Evolutionary conservation across 2,113 vertebrate genomes (phyloP), one percentile per base, ranked within the genome.

Genomic region (Saguinus midas): DNA sequence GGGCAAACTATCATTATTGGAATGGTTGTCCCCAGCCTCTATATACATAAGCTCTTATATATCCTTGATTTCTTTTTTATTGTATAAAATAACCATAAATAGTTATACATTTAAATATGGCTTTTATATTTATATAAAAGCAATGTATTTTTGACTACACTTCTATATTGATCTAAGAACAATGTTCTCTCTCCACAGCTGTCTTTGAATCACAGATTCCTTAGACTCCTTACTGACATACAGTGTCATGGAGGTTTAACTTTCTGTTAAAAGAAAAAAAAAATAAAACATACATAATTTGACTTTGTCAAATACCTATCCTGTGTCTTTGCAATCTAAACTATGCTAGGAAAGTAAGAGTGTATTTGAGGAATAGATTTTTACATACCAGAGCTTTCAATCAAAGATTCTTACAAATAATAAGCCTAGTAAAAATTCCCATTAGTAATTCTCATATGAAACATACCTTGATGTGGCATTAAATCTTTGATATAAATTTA

Each of bases 361-460:
- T 48, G 27, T 70, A 75, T 17, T 83, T 86, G 20, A 48, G 5
- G 18, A 29, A 52, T 32, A 86, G 29, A 48, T 79, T 82, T 91
- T 87, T 87, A 61, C 25, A 25, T 91, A 64, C 17, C 1, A 95
- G 50, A 85, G 23, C 5, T 37, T 97, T 97, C 96, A 98, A 90
- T 97, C 93, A 97, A 96, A 97, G 75, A 55, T 97, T 57, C 92
- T 98, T 96, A 97, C 79, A 95, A 0, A 14, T 92, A 0, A 14
- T 92, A 66, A 96, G 84, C 85, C 75, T 82, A 82, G 75, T 48
- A 23, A 58, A 73, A 87, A 14, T 95, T 58, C 64, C 40, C 96
- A 95, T 97, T 97, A 97, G 97, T 93, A 98, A 93, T 96, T 97
- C 37, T 97, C 52, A 29, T 97, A 70, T 70, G 95, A 83, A 98